Conservation (phyloP, 2,113 vertebrate species). For the Taurulus bubalis region DNA sequence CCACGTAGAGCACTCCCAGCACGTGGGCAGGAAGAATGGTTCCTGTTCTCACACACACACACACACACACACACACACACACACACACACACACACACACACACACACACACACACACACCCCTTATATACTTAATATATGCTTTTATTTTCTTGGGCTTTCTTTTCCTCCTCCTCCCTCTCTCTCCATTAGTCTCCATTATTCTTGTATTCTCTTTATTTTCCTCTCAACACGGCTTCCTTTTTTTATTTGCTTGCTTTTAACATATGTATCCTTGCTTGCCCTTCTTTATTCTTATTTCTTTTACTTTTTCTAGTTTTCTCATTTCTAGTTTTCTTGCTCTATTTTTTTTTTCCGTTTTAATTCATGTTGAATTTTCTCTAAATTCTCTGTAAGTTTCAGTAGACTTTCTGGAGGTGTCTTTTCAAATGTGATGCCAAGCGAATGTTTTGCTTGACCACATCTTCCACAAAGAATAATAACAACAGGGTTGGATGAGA, state of each 20-base stretch:
- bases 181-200: neutral
- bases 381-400: too few species aligned
- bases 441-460: neutral
- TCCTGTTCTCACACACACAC: slow-evolving; percentile 18
- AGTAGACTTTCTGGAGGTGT: too few species aligned
- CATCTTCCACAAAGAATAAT: too few species aligned
- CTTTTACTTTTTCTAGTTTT: neutral
- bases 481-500: neutral
- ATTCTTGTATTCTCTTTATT: neutral
- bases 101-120: slow-evolving; percentile 2
- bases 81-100: neutral
- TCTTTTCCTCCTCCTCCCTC: neutral
- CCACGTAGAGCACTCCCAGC: slow-evolving; percentile 40
- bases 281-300: neutral
- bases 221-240: neutral
- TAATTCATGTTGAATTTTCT: too few species aligned
- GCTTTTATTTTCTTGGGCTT: neutral
- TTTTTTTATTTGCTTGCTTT: neutral
- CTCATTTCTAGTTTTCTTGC: neutral
- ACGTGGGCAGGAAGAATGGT: slow-evolving; percentile 38
- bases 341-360: neutral
- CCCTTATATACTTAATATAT: neutral
- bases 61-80: neutral
- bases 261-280: neutral
- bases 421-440: too few species aligned